phyloP scores from a whole-genome alignment of 2,113 vertebrate genomes.

The Tauraco erythrolophus region DNA sequence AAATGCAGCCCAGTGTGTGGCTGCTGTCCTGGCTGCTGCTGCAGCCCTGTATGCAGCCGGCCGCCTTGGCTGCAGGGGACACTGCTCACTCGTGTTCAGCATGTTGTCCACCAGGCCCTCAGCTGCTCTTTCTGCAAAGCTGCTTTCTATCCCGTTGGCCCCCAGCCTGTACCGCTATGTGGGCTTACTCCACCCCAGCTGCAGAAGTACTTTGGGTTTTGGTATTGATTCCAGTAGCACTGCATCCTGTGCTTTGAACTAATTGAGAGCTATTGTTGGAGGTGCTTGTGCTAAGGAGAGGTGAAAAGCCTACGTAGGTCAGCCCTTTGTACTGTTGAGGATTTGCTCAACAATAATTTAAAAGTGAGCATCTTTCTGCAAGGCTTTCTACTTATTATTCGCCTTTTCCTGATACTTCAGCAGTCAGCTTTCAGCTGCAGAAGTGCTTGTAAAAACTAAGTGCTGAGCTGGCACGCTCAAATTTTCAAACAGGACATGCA shows the following conservation, averaged over 20 bases:
- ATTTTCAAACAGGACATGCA: background rate
- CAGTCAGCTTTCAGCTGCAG: background rate
- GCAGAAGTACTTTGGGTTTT: background rate
- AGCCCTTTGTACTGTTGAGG: background rate
- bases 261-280: background rate
- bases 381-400: background rate
- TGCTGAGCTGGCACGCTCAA: background rate
- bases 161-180: background rate
- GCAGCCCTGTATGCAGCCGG: background rate
- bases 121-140: background rate
- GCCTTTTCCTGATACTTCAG: background rate
- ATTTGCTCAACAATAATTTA: background rate
- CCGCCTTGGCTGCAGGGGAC: background rate
- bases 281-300: background rate
- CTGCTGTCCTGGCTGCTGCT: background rate
- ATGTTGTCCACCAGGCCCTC: background rate
- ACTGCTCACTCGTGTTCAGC: background rate
- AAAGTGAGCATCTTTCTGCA: background rate
- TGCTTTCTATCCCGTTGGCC: background rate
- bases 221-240: background rate
- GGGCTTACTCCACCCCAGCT: background rate
- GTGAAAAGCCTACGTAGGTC: background rate
- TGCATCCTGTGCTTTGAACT: background rate
- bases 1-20: fast-evolving
- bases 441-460: background rate